Conservation (phyloP, 2,888 invertebrate genomes). For the Arrhopalites spinosus region DNA sequence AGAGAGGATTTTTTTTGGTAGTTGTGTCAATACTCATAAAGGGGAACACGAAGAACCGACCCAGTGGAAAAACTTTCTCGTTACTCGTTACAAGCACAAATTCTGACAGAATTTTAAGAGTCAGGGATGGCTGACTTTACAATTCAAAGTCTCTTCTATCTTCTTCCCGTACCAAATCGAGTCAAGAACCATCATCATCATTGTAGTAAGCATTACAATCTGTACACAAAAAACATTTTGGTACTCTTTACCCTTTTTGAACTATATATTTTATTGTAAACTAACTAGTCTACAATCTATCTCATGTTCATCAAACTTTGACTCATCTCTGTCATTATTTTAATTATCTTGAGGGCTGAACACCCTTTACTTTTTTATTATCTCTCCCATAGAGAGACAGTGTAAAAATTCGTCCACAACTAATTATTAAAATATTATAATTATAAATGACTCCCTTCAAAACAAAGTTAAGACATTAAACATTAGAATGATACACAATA, state of each 20-base stretch:
- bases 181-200: conserved; percentile 26
- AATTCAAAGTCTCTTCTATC: conserved; percentile 15
- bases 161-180: conserved; percentile 35
- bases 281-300: no score
- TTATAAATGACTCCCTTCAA: no score
- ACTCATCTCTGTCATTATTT: no score
- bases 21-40: conserved; percentile 30
- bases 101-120: conserved; percentile 31
- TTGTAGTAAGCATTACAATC: neutral
- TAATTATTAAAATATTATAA: no score
- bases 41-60: conserved; percentile 34
- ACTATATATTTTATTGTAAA: neutral
- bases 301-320: no score
- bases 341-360: no score
- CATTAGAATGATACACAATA: no score
- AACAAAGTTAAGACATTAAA: no score
- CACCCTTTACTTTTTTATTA: no score
- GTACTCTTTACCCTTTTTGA: neutral
- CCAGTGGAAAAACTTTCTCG: conserved; percentile 34
- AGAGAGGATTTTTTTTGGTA: neutral
- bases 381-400: no score
- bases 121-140: conserved; percentile 31
- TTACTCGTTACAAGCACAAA: conserved; percentile 32
- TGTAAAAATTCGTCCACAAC: no score
- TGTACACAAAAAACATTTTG: conserved; percentile 3